These are phyloP conservation scores for Coluber constrictor DNA, from an alignment of 2,797 vertebrate genomes.

Conservation along the genomic window DNA sequence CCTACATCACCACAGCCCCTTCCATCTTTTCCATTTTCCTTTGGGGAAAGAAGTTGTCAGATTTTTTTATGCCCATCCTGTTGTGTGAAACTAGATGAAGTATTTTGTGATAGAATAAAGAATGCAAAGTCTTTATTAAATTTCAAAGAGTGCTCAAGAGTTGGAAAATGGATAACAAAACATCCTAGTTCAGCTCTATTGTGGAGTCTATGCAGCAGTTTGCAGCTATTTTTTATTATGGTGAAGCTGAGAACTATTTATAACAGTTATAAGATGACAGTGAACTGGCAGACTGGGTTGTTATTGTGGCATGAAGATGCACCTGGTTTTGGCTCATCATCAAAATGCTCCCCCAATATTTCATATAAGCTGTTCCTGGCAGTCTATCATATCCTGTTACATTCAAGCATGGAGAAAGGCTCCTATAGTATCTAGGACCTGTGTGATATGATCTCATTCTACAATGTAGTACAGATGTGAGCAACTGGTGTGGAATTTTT, in stretches of 20 bases:
- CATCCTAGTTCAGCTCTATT: background rate
- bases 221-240: background rate
- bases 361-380: background rate
- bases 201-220: background rate
- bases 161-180: background rate
- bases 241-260: background rate
- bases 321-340: background rate
- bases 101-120: background rate
- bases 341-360: background rate
- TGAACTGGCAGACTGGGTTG: background rate
- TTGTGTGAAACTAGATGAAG: background rate
- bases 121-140: background rate
- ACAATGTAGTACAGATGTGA: background rate
- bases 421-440: background rate
- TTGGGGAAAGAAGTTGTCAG: background rate
- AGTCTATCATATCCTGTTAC: background rate
- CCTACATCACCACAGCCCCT: slow-evolving; percentile 43
- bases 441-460: background rate
- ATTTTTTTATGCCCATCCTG: background rate
- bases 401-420: background rate
- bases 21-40: slow-evolving; percentile 13
- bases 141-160: background rate
- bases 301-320: background rate
- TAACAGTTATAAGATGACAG: background rate
- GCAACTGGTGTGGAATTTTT: background rate